Percentiles rank a stretch among this genome's conserved stretches.
These are phyloP conservation scores for Megalopta genalis DNA, from an alignment of 1,140 invertebrate species.

Conservation along the genomic window DNA sequence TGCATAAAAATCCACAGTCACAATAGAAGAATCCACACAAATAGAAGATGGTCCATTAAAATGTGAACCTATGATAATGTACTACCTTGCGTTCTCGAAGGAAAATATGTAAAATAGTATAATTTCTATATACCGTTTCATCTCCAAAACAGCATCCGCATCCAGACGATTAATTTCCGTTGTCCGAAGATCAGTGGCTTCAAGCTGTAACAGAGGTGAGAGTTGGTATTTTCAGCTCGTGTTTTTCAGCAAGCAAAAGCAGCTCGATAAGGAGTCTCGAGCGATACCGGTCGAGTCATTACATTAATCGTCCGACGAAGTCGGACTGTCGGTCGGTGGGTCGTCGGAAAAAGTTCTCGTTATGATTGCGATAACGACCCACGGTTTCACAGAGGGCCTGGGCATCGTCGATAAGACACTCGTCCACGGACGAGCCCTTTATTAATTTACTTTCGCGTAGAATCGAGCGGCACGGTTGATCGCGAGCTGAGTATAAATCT, in stretches of 20 bases:
- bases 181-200: too few species aligned
- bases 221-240: not conserved
- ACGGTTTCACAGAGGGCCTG: slow-evolving; percentile 1
- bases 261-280: slow-evolving; percentile 22
- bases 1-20: too few species aligned
- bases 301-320: slow-evolving; percentile 30
- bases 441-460: slow-evolving; percentile 53
- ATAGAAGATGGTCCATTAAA: too few species aligned
- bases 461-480: slow-evolving; percentile 23
- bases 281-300: slow-evolving; percentile 37
- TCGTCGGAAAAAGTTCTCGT: slow-evolving; percentile 26
- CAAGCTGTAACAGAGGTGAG: too few species aligned
- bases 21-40: too few species aligned
- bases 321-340: not conserved
- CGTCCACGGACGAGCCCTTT: slow-evolving; percentile 31
- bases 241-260: not conserved
- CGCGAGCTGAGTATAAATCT: slow-evolving; percentile 66
- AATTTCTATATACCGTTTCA: too few species aligned
- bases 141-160: too few species aligned
- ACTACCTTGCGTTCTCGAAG: too few species aligned
- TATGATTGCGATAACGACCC: slow-evolving; percentile 31
- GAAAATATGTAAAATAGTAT: too few species aligned
- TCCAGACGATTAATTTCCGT: too few species aligned
- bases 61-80: too few species aligned
- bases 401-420: slow-evolving; percentile 14